These are phyloP conservation scores for Choloepus didactylus DNA, from an alignment of 2,797 vertebrate genomes.

Conservation along the genomic window DNA sequence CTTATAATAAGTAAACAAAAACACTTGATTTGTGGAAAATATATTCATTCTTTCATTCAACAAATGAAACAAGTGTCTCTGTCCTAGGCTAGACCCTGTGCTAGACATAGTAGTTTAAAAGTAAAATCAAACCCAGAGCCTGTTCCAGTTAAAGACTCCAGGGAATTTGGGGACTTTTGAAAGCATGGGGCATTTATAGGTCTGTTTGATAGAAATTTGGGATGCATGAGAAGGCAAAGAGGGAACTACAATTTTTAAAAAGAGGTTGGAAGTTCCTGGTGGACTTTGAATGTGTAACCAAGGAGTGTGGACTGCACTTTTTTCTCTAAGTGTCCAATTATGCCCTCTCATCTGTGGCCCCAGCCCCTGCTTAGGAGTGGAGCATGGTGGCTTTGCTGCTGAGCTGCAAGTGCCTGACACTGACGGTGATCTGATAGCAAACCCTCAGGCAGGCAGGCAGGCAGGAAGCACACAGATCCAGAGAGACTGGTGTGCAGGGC, in stretches of 20 bases:
- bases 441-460: neutral
- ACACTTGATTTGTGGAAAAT: neutral
- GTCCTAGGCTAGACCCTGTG: neutral
- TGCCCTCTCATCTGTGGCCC: neutral
- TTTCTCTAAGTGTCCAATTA: neutral
- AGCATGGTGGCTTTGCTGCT: neutral
- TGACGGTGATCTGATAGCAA: too few relatives aligned
- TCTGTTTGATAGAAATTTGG: neutral
- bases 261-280: neutral
- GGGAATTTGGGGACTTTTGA: neutral
- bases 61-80: neutral
- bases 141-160: neutral
- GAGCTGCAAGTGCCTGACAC: neutral
- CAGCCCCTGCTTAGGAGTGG: neutral
- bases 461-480: neutral
- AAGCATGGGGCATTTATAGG: neutral
- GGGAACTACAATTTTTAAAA: neutral
- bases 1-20: neutral
- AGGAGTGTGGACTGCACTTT: neutral
- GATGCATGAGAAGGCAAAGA: neutral
- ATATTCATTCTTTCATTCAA: neutral
- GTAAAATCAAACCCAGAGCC: neutral
- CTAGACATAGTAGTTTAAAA: neutral
- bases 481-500: fast-evolving
- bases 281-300: neutral